Base-by-base conservation (phyloP, 2,113 vertebrate species). In the Laterallus jamaicensis region DNA sequence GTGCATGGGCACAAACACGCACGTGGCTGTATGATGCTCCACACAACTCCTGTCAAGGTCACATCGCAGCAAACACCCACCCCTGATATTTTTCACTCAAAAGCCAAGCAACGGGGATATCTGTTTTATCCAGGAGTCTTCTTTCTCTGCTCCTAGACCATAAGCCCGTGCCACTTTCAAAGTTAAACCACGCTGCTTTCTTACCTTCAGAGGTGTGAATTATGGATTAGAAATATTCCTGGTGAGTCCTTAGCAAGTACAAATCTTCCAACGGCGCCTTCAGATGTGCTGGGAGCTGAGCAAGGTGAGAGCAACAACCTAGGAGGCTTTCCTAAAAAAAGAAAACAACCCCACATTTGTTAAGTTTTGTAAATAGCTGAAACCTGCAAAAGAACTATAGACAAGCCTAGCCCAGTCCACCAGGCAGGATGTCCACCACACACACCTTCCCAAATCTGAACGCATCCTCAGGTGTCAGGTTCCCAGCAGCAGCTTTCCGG, bases 1-100 rank as follows among this genome's bases (percentile, higher is more conserved):
- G 4, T 4, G 29, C 73, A 6, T 0, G 2, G 44, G 29, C 18
- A n/a, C 59, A 31, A 55, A 28, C 2, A 2, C 0, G 2, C n/a
- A 12, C 22, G 2, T 0, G 1, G 50, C 25, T 60, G 13, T 5
- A 24, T 10, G 54, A 16, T 29, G 9, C 15, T 12, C 15, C 24
- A 1, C 12, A 7, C 6, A 47, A 9, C 35, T 37, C 81, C 19
- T n/a, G 15, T 59, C 42, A 82, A 52, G 19, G 13, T 17, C 62
- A 55, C 55, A 31, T 3, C 15, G 22, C 69, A 78, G 64, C 56
- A 79, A 68, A 75, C 22, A 9, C 44, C 60, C 14, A 1, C 4
- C 32, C 49, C 29, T 56, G 17, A 35, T 29, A 32, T 2, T 66
- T 54, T 35, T 25, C 32, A 15, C 25, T 40, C 35, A 49, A 44